Evolutionary conservation across 2,888 invertebrate genomes (phyloP).

Genomic region (Hirudinaria manillensis): DNA sequence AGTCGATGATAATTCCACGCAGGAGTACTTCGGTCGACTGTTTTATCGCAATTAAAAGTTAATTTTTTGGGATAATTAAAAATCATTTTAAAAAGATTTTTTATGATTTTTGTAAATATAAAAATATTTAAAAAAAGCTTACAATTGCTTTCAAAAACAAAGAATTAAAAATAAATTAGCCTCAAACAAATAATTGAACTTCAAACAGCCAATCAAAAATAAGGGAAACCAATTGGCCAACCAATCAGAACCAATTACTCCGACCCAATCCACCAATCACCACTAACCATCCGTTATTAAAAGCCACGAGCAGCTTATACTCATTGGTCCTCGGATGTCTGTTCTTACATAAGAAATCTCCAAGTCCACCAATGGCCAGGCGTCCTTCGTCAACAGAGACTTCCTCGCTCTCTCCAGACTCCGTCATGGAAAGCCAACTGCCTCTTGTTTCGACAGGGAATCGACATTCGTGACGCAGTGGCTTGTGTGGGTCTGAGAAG

Average conservation of each 20-base stretch:
- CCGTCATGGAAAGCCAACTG: background rate
- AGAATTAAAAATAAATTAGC: no score
- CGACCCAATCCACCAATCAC: constrained; percentile 5
- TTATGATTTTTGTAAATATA: no score
- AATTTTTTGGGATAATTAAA: background rate
- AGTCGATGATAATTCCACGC: background rate
- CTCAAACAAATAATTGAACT: no score
- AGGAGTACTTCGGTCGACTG: background rate
- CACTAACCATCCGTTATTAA: constrained; percentile 20
- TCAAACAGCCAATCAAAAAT: no score
- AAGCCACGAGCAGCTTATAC: constrained; percentile 3
- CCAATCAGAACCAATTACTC: background rate
- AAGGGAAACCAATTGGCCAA: no score
- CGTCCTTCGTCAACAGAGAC: background rate
- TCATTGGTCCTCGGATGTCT: background rate
- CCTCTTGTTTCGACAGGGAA: constrained; percentile 9
- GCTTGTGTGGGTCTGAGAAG: background rate
- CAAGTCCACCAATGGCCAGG: background rate
- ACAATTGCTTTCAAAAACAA: no score
- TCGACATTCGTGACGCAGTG: background rate
- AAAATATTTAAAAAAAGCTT: no score
- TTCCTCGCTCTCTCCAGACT: background rate
- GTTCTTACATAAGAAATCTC: constrained; percentile 12
- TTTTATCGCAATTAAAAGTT: background rate
- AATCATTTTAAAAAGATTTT: background rate